Evolutionary conservation across 2,113 vertebrate species (phyloP).

Genomic region (Diglossa brunneiventris): DNA sequence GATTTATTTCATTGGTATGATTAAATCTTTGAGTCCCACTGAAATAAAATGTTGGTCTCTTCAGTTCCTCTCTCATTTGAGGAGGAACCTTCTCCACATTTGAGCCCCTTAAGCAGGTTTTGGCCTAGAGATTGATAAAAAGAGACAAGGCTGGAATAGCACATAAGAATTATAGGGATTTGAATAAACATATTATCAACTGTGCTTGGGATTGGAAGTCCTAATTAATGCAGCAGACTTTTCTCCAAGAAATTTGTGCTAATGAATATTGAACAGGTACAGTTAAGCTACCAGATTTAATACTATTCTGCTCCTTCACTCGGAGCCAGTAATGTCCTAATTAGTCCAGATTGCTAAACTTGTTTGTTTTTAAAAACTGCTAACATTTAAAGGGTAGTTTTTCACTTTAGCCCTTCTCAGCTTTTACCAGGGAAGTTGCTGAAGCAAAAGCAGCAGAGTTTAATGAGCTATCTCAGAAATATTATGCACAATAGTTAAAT

Average conservation of each 20-base stretch:
- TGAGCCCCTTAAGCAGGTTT: neutral
- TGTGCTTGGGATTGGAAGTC: neutral
- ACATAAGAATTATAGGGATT: neutral
- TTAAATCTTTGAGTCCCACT: neutral
- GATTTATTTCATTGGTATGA: neutral
- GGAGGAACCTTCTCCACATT: neutral
- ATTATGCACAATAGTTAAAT: neutral
- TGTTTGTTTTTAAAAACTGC: conserved; percentile 43
- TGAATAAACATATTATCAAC: conserved; percentile 2
- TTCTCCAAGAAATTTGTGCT: conserved; percentile 21
- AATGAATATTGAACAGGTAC: conserved; percentile 47
- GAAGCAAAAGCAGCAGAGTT: neutral
- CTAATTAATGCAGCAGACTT: conserved; percentile 29
- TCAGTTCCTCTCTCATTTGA: neutral
- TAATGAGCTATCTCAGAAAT: conserved; percentile 11
- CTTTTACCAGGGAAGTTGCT: neutral
- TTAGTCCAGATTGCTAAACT: conserved; percentile 30
- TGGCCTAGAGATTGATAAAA: neutral
- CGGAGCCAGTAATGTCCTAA: neutral
- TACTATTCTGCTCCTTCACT: neutral
- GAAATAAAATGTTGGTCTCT: neutral
- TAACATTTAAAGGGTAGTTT: conserved; percentile 2
- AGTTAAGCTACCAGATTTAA: neutral
- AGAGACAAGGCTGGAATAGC: neutral
- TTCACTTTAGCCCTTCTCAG: conserved; percentile 16